Base-by-base conservation (phyloP, 2,888 invertebrate species). In the Podabrus alpinus region DNA sequence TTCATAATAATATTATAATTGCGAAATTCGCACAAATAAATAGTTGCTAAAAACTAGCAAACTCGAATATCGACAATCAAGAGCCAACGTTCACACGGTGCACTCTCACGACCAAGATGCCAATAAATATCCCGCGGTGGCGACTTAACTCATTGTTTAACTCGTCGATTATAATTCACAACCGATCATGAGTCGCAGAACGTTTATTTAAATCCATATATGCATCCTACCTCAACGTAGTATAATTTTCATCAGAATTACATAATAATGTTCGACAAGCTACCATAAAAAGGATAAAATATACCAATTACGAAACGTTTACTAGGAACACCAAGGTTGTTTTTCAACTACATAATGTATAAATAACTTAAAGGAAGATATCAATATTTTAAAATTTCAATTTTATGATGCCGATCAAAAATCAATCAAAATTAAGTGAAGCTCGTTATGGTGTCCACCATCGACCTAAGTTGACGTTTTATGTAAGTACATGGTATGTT, bases 1-100 rank as follows among this genome's bases (percentile, higher is more conserved):
- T 78, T 78, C 77, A 75, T 75, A 77, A 77, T 76, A 74, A 61
- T 62, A 66, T 70, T 64, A 71, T 70, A 66, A 59, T 21, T 70
- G 60, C 29, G 70, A 21, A 69, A 24, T 60, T 70, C 67, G 19
- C 67, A 61, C 45, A 70, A 74, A 74, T 59, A 21, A n/a, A 71
- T 66, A 66, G 71, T 66, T 70, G 74, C 67, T 66, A 64, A 70
- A 67, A 74, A 66, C 59, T 66, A 19, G 19, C 17, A 21, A 69
- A 61, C 45, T 45, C 66, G 19, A 62, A 61, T 29, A 74, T 70
- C 60, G 74, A 70, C 70, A 69, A 72, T 69, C 64, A 69, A 64
- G 68, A 69, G 21, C 45, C 68, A 68, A 71, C 16, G 60, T 73
- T 73, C 73, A 73, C 73, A 73, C 73, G 73, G 17, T 73, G 60